Evolutionary conservation across 92 coral and sea anemone species (phyloP).

Genomic region (Desmophyllum pertusum): DNA sequence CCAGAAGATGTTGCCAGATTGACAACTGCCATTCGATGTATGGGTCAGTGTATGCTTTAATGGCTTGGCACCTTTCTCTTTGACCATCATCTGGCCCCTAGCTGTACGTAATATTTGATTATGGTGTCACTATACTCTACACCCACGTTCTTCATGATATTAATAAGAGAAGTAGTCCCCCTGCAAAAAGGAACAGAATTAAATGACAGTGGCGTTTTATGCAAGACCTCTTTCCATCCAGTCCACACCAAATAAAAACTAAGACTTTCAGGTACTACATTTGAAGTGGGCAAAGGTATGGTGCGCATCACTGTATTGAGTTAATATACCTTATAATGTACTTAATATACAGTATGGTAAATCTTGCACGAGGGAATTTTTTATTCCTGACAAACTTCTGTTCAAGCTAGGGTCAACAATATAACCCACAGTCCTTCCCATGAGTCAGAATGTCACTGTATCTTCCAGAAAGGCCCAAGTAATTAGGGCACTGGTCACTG

Average conservation of each 20-base stretch:
- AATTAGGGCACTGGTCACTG: too few relatives aligned
- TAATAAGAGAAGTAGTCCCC: conserved; percentile 59
- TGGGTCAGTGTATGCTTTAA: conserved; percentile 34
- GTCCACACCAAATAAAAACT: not conserved
- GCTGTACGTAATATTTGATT: conserved; percentile 39
- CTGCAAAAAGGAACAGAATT: conserved; percentile 24
- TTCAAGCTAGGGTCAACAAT: too few relatives aligned
- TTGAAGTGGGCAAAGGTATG: too few relatives aligned
- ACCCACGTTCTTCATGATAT: conserved; percentile 68
- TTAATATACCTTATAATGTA: too few relatives aligned
- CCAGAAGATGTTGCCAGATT: conserved; percentile 70
- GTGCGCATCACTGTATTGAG: not conserved
- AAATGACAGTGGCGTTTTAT: too few relatives aligned
- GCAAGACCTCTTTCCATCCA: not conserved
- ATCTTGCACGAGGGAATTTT: too few relatives aligned
- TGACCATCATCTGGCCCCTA: conserved; percentile 18
- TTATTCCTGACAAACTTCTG: too few relatives aligned
- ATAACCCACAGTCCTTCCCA: too few relatives aligned
- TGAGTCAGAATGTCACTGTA: too few relatives aligned
- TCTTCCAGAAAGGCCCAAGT: too few relatives aligned
- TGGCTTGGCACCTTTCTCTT: not conserved
- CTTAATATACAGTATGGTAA: too few relatives aligned
- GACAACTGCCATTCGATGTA: conserved; percentile 78
- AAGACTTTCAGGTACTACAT: too few relatives aligned
- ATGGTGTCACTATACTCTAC: conserved; percentile 74